Conservation (phyloP, 2,888 invertebrate genomes). For the Troides oblongomaculatus region DNA sequence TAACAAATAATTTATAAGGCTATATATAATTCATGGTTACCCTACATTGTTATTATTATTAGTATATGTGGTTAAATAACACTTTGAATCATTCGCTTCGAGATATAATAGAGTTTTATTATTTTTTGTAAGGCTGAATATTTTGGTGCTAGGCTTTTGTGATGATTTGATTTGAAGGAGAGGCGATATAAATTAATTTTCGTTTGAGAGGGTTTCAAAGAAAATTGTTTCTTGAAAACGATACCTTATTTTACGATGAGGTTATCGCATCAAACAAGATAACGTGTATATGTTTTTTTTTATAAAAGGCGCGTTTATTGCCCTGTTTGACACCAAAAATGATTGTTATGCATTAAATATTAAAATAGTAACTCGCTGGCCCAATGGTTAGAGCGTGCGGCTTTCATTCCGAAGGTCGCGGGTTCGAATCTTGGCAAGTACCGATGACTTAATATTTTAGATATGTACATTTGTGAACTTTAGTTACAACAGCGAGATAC, state of each 20-base stretch:
- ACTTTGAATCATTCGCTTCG: slow-evolving; percentile 33
- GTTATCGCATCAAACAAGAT: slow-evolving; percentile 27
- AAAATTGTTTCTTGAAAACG: slow-evolving; percentile 56
- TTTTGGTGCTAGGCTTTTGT: slow-evolving; percentile 44
- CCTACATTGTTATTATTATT: no score
- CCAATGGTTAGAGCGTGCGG: no score
- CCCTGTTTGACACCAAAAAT: slow-evolving; percentile 13
- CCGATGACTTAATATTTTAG: no score
- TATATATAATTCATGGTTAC: no score
- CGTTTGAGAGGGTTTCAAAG: slow-evolving; percentile 51
- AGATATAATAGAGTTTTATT: slow-evolving; percentile 40
- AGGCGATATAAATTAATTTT: slow-evolving; percentile 57
- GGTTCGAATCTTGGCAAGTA: no score
- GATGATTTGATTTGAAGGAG: slow-evolving; percentile 57
- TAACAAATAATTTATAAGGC: no score
- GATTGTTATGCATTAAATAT: slow-evolving; percentile 7
- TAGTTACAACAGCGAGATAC: no score
- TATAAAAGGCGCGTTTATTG: slow-evolving; percentile 7
- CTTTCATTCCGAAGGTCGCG: no score
- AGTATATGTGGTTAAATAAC: no score
- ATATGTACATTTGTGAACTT: no score
- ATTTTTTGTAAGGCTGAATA: slow-evolving; percentile 56
- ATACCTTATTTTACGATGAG: slow-evolving; percentile 46
- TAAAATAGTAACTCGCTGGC: no score
- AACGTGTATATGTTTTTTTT: slow-evolving; percentile 30